Base-by-base conservation (phyloP, 2,113 vertebrate species). In the Atrichornis clamosus region DNA sequence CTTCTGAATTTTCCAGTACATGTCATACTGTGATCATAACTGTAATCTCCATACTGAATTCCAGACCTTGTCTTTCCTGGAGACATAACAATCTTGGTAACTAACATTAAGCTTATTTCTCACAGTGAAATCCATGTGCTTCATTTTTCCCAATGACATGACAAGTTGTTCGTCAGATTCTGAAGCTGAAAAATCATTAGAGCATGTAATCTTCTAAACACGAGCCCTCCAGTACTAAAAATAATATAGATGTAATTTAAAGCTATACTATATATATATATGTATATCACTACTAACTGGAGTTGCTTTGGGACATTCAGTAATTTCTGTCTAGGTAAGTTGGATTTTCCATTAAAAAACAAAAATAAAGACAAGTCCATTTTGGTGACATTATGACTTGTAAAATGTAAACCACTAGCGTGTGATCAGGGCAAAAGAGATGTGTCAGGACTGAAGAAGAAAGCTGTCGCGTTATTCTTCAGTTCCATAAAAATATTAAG, bases 291-390 rank as follows among this genome's bases (percentile, higher is more conserved):
- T 82, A 53, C 17, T 81, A 59, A n/a, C 32, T 74, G 46, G 15
- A 84, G 14, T 70, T 70, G 23, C 10, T 30, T 75, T 84, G 49
- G 44, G 27, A 18, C 35, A 64, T 53, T 68, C 19, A 59, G 26
- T 77, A 89, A 49, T 74, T 84, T 56, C 33, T 87, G 13, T 58
- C 22, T 60, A 49, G 42, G 23, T n/a, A 77, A 65, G 47, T 42
- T 91, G 8, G 32, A 58, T 69, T 90, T 84, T 76, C 28, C 46
- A 10, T 59, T 52, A 4, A 22, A 21, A 35, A 46, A 46, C 32
- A 35, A 41, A 4, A 26, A 3, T n/a, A n/a, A n/a, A n/a, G n/a
- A n/a, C n/a, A 39, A 1, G 4, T 73, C 84, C 0, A 2, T 68
- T 92, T 84, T 87, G 27, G 7, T 76, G 46, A n/a, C 46, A 22